phyloP scores from a whole-genome alignment of 2,888 invertebrate species.

The Periphyllus acericola region DNA sequence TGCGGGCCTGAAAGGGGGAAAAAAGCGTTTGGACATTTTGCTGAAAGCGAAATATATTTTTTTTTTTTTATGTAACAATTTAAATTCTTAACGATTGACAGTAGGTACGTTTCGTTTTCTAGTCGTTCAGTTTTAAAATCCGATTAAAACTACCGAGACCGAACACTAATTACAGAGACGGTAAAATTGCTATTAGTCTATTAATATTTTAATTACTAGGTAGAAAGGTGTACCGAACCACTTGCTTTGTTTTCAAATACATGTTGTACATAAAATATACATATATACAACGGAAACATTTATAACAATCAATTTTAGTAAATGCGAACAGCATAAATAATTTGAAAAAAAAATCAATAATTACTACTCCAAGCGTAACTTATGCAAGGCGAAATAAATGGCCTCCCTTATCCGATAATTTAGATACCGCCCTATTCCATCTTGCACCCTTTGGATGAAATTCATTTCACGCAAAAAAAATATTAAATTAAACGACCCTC shows the following conservation, averaged over 20 bases:
- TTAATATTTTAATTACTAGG: not conserved
- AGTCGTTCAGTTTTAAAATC: not conserved
- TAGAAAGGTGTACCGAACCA: not conserved
- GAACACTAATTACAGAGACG: not conserved
- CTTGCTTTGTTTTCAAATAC: not conserved
- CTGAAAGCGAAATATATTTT: not conserved
- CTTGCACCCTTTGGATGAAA: constrained; percentile 34
- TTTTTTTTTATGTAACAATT: not conserved
- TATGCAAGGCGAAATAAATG: constrained; percentile 42
- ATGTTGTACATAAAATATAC: not conserved
- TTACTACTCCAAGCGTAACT: constrained; percentile 19
- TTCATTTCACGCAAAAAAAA: constrained; percentile 42
- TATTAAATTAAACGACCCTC: constrained; percentile 52
- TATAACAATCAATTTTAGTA: not conserved
- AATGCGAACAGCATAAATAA: not conserved
- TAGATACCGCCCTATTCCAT: constrained; percentile 13
- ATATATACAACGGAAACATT: not conserved
- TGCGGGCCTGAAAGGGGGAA: not conserved
- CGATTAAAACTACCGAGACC: not conserved
- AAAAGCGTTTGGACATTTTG: not conserved
- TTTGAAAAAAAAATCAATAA: constrained; percentile 35
- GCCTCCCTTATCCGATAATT: constrained; percentile 45
- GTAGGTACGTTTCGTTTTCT: not conserved
- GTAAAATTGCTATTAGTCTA: not conserved
- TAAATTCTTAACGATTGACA: not conserved